These are phyloP conservation scores for Ptychoptera contaminata DNA, from an alignment of 2,888 invertebrate species.

Conservation along the genomic window DNA sequence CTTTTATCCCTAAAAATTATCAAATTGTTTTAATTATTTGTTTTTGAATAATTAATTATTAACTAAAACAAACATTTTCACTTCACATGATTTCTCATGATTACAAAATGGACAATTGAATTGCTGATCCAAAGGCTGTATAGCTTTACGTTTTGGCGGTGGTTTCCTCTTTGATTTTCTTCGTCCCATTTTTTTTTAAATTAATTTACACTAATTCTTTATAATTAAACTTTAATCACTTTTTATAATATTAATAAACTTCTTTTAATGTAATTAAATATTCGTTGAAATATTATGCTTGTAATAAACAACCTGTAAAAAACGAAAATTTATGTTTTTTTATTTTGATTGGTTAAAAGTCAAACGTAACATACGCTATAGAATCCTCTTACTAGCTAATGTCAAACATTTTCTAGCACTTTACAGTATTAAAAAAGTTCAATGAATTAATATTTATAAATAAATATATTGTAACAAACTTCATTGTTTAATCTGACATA, in stretches of 20 bases:
- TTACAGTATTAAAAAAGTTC: no score
- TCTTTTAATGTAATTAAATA: no score
- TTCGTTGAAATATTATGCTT: no score
- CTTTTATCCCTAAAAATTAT: slow-evolving; percentile 71
- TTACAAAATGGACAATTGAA: slow-evolving; percentile 99
- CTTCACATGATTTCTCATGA: slow-evolving; percentile 98
- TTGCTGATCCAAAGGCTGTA: slow-evolving; percentile 84
- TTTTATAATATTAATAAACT: not conserved
- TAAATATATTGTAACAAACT: no score
- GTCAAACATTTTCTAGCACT: no score
- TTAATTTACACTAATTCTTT: not conserved
- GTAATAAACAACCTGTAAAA: no score
- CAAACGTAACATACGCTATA: no score
- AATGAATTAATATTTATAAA: no score
- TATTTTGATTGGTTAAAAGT: no score
- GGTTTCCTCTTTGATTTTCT: slow-evolving; percentile 95
- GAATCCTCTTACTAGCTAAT: no score
- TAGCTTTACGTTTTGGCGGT: slow-evolving; percentile 83
- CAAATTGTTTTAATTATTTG: slow-evolving; percentile 1
- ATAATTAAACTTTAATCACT: not conserved
- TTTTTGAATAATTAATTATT: not conserved
- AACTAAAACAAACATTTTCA: slow-evolving; percentile 71
- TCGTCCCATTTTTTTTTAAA: slow-evolving; percentile 61
- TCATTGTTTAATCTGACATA: no score
- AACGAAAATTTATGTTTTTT: no score